Base-by-base conservation (phyloP, 2,797 vertebrate genomes). In the Tympanoctomys barrerae region DNA sequence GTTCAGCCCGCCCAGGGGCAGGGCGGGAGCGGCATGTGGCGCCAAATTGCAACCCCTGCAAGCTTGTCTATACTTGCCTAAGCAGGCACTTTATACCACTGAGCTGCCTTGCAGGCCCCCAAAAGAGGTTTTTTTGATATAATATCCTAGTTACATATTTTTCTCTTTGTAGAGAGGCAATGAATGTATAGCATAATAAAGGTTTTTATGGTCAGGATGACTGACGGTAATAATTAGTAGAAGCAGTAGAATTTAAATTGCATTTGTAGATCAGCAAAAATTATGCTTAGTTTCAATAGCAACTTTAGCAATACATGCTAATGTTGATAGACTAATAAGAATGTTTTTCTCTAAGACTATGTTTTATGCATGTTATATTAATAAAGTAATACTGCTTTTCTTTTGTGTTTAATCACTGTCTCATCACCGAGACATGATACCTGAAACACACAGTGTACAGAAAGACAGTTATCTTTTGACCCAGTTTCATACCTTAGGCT, bases 241-340 rank as follows among this genome's bases (percentile, higher is more conserved):
- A 94, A 75, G 10, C 57, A 89, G 59, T 71, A 70, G 21, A 79
- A 75, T 89, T 79, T 83, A 91, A 22, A 12, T 14, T 83, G 10
- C 3, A 81, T 93, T 96, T 96, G 71, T 39, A 54, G 68, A 80
- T 61, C n/a, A 59, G 12, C 33, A 66, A 90, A 36, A 85, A 39
- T 64, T 4, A 2, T 87, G 22, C 16, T 70, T 94, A 79, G 26
- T 89, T 91, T 75, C 24, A 83, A 7, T 95, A 81, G 6, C 11
- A 89, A 83, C 14, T 87, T 91, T 79, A 87, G 62, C 36, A 83
- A 94, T 57, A 39, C 28, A 26, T 7, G 87, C 7, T 71, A 39
- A 2, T 46, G 33, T 71, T 82, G 87, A 61, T 16, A 71, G 24
- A 31, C 52, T 54, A 54, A 8, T 66, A 87, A 83, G 78, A 46